Evolutionary conservation across 2,797 vertebrate genomes (phyloP), one percentile per base, ranked within the genome.

Genomic region (Falco biarmicus): DNA sequence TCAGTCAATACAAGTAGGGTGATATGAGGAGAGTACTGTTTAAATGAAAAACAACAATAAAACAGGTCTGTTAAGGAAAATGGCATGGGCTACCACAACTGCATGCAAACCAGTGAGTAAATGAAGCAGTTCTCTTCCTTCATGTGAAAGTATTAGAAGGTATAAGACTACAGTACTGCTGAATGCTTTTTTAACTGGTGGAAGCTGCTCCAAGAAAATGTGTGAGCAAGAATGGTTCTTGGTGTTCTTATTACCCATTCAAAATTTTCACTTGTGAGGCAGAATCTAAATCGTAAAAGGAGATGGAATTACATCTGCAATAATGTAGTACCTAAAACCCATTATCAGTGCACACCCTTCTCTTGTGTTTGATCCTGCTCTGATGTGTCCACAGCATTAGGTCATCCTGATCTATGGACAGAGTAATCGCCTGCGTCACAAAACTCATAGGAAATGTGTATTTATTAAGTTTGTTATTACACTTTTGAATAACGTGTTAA

Each of bases 381-480:
- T 68, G 26, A 18, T 83, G 15, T 45, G 39, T 87, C 31, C 32
- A 10, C n/a, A 66, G 69, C 16, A 86, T 41, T 48, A 39, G 79
- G 57, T 66, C 15, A 15, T 73, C 51, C 57, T 59, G 32, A 66
- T 15, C 17, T 47, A 3, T 12, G 32, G 47, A 14, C 5, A 21
- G 26, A 26, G 17, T 54, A 54, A 50, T 29, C 0, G 0, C 10
- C 87, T 6, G 4, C 65, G n/a, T 68, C 53, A 39, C 25, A 65
- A 69, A 91, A 63, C 43, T 6, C 45, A 25, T 15, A 50, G 48
- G 54, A 75, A 91, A 25, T 69, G 1, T 0, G 25, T 75, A 45
- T 68, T 16, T 34, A 11, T 63, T 75, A 16, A 9, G 4, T 57
- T 87, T 20, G 8, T 73, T 91, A 47, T 22, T 74, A 39, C 8